phyloP scores from a whole-genome alignment of 1,140 invertebrate genomes.

The Monomorium pharaonis region DNA sequence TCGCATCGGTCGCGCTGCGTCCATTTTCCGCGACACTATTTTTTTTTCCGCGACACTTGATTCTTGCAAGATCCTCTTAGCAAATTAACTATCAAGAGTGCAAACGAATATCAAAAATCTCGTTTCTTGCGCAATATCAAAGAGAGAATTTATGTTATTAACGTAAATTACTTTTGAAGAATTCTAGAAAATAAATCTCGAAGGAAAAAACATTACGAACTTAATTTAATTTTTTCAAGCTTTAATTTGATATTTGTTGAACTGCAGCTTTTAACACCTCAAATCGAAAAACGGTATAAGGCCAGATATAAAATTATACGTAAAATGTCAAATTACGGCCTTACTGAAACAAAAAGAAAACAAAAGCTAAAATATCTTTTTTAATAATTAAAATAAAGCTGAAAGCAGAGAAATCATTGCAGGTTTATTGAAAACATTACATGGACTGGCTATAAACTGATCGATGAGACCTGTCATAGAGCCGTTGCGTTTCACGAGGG shows the following conservation, averaged over 20 bases:
- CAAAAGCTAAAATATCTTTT: not conserved
- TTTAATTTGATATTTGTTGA: not conserved
- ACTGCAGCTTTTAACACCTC: not conserved
- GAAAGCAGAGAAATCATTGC: not conserved
- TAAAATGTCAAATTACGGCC: not conserved
- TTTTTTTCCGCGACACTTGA: slow-evolving; percentile 15
- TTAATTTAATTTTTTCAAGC: not conserved
- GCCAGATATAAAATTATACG: not conserved
- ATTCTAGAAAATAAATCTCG: slow-evolving; percentile 10
- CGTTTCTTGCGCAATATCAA: not conserved
- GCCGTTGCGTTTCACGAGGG: not conserved
- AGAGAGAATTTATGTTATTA: not conserved
- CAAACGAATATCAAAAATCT: not conserved
- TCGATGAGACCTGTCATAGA: not conserved
- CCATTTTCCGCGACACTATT: slow-evolving; percentile 14
- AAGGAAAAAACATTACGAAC: not conserved
- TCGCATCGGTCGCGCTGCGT: not conserved
- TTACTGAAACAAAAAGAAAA: not conserved
- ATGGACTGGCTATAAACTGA: not conserved
- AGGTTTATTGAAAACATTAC: not conserved
- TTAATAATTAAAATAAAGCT: not conserved
- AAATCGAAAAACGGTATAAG: not conserved
- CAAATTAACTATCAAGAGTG: not conserved
- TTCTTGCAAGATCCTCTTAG: not conserved
- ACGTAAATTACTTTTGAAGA: not conserved